Base-by-base conservation (phyloP, 2,113 vertebrate genomes). In the Zosterops lateralis region DNA sequence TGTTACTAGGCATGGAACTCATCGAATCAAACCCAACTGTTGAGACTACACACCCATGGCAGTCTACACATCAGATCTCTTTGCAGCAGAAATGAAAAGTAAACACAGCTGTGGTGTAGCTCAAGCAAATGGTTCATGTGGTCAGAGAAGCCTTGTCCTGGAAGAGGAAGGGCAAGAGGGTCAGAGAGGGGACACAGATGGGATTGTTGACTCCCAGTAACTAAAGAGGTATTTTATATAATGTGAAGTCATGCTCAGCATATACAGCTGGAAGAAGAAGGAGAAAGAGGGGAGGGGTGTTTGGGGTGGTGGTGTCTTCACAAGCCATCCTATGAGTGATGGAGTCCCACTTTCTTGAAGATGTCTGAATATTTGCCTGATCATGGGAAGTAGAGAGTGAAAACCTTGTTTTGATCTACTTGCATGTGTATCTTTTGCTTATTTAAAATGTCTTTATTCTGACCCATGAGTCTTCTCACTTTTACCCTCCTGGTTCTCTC, bases 221-320 rank as follows among this genome's bases (percentile, higher is more conserved):
- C 25, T 51, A 54, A 45, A 47, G 40, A 25, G 9, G 31, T 67
- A 34, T 47, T 67, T 67, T 38, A 24, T 24, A 17, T 6, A 3
- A 10, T 31, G 31, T 19, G 20, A 14, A 40, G 29, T 13, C 14
- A 24, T 10, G 2, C 51, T 78, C n/a, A 45, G 24, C 29, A 31
- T 8, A 18, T 15, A 40, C 25, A 72, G 12, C 29, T 34, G 20
- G 31, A 44, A 32, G 48, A 62, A 54, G 32, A 51, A 78, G 45
- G 25, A 90, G 19, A 17, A 65, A 51, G 22, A 0, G 0, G 8
- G 20, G 15, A 42, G 45, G 28, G 12, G 45, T 7, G 3, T 53
- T 65, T 40, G 38, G 29, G 22, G 6, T 53, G 38, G 45, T 26
- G 17, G 4, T 22, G 24, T 26, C 38, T 60, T 72, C 58, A 40